Conservation (phyloP, 2,888 invertebrate genomes). For the Meteorus cinctellus region DNA sequence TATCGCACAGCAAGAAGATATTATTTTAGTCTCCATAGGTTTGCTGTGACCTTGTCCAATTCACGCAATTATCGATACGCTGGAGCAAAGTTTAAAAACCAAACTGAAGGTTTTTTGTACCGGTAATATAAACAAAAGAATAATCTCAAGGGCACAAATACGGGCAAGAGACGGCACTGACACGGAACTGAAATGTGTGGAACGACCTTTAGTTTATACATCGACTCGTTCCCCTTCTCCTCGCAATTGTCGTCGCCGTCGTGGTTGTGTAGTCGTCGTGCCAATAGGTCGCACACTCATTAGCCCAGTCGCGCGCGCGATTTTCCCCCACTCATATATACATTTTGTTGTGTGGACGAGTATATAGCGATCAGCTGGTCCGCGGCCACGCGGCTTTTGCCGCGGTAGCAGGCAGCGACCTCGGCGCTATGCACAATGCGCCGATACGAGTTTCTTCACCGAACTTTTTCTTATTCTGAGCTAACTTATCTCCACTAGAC, state of each 20-base stretch:
- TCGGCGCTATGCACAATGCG: slow-evolving; percentile 30
- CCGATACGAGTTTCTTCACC: background rate
- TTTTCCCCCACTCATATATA: slow-evolving; percentile 74
- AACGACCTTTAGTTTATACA: background rate
- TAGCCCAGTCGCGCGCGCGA: slow-evolving; percentile 71
- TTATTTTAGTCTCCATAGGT: too few species aligned
- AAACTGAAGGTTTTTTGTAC: too few species aligned
- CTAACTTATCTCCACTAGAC: too few species aligned
- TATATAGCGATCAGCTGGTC: slow-evolving; percentile 75
- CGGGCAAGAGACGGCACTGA: too few species aligned
- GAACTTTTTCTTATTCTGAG: too few species aligned
- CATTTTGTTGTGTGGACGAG: background rate
- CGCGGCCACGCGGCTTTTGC: slow-evolving; percentile 53
- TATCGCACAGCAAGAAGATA: too few species aligned
- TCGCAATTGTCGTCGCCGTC: background rate
- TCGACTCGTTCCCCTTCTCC: slow-evolving; percentile 23
- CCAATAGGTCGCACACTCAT: slow-evolving; percentile 72
- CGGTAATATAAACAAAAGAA: too few species aligned
- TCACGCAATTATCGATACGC: too few species aligned
- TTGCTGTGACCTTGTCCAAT: too few species aligned
- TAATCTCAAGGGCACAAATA: background rate
- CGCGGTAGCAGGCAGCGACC: slow-evolving; percentile 40
- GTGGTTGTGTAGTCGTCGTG: slow-evolving; percentile 49
- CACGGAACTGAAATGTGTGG: slow-evolving; percentile 30
- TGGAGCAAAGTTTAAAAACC: too few species aligned